Percentiles rank a stretch among this genome's conserved stretches.
phyloP scores from a whole-genome alignment of 2,113 vertebrate species.

The Pycnonotus jocosus region DNA sequence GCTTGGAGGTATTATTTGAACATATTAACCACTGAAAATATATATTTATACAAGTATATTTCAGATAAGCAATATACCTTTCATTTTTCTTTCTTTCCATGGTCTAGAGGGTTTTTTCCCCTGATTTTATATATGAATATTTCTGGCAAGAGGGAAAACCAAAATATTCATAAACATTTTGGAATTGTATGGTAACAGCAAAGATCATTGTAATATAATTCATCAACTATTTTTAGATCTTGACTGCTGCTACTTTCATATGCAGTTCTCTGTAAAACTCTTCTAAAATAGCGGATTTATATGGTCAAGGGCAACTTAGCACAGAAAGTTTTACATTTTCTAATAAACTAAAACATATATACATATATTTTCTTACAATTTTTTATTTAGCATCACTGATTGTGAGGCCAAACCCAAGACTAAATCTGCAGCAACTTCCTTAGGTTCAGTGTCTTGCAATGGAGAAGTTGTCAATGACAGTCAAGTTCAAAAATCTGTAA shows the following conservation, averaged over 20 bases:
- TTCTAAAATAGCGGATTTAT: background rate
- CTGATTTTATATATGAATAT: background rate
- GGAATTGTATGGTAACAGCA: background rate
- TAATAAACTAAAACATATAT: background rate
- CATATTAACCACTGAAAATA: background rate
- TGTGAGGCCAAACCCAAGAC: background rate
- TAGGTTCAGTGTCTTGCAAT: background rate
- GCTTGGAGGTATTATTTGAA: background rate
- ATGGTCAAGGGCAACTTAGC: background rate
- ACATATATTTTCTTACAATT: background rate
- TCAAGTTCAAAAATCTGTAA: background rate
- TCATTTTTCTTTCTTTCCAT: background rate
- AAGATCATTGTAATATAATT: background rate
- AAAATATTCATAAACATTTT: background rate
- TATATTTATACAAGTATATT: background rate
- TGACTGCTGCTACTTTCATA: background rate
- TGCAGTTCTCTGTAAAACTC: background rate
- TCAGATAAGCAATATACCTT: background rate
- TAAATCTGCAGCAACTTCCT: background rate
- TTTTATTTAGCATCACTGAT: background rate
- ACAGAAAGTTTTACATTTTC: background rate
- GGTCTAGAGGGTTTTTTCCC: background rate
- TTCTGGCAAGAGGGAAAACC: background rate
- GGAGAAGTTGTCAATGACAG: background rate
- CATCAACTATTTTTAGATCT: background rate